These are phyloP conservation scores for Drepana falcataria DNA, from an alignment of 2,888 invertebrate species.

Conservation along the genomic window DNA sequence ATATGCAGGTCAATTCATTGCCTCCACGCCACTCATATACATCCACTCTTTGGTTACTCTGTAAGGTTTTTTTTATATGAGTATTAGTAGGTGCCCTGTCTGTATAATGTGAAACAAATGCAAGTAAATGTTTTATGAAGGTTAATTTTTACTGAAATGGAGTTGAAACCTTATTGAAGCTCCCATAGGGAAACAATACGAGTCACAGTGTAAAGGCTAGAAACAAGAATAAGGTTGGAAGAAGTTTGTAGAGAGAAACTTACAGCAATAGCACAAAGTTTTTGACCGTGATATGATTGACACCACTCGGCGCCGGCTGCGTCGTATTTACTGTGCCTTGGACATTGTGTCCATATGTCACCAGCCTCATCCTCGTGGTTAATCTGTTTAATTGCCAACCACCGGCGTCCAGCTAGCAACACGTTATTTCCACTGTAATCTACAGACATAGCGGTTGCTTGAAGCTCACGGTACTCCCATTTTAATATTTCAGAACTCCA, in stretches of 20 bases:
- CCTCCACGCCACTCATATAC: slow-evolving; percentile 88
- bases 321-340: slow-evolving; percentile 94
- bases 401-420: slow-evolving; percentile 89
- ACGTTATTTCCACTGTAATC: slow-evolving; percentile 92
- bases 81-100: no score
- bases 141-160: neutral
- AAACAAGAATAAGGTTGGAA: no score
- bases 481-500: slow-evolving; percentile 75
- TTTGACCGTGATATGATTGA: slow-evolving; percentile 86
- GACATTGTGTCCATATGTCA: slow-evolving; percentile 86
- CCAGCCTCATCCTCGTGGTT: slow-evolving; percentile 84
- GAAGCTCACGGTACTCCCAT: slow-evolving; percentile 89
- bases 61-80: slow-evolving; percentile 14
- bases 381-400: slow-evolving; percentile 86
- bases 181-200: no score
- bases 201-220: no score
- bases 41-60: slow-evolving; percentile 94
- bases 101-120: no score
- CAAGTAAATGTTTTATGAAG: no score
- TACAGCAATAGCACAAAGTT: slow-evolving; percentile 93
- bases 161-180: no score
- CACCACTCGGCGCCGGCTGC: slow-evolving; percentile 96
- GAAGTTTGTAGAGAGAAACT: slow-evolving; percentile 11
- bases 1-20: slow-evolving; percentile 83
- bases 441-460: slow-evolving; percentile 96